These are phyloP conservation scores for Eudasyphora cyanicolor DNA, from an alignment of 2,888 invertebrate species.

Conservation along the genomic window DNA sequence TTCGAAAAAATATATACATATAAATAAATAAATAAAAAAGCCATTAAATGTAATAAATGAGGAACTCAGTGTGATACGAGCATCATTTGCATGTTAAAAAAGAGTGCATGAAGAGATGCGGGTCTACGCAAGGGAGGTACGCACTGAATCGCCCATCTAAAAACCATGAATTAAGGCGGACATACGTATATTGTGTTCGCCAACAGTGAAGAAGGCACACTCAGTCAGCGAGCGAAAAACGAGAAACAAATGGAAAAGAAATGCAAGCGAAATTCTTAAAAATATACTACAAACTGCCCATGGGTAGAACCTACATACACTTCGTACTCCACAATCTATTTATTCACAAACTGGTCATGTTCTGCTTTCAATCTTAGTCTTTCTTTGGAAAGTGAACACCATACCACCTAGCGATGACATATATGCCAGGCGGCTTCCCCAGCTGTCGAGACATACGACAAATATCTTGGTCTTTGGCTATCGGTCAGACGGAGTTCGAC, in stretches of 20 bases:
- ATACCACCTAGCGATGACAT: not conserved
- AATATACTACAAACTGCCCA: not conserved
- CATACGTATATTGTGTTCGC: not conserved
- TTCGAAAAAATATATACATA: not conserved
- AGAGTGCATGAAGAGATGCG: no score
- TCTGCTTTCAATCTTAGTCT: not conserved
- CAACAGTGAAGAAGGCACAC: no score
- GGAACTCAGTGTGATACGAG: not conserved
- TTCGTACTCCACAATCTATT: no score
- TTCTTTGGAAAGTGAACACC: not conserved
- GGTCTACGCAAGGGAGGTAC: no score
- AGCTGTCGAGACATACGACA: not conserved
- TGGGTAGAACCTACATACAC: not conserved
- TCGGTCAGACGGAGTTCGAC: not conserved
- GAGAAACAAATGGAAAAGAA: not conserved
- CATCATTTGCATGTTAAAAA: not conserved
- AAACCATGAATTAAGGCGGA: not conserved
- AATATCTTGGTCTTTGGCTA: not conserved
- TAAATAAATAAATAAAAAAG: not conserved
- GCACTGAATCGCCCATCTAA: no score
- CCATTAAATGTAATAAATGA: not conserved
- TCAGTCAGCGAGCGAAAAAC: not conserved
- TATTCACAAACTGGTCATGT: not conserved
- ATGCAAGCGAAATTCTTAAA: not conserved
- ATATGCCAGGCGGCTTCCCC: no score